These are phyloP conservation scores for Thalassaphorura encarpata DNA, from an alignment of 1,140 invertebrate species.

Conservation along the genomic window DNA sequence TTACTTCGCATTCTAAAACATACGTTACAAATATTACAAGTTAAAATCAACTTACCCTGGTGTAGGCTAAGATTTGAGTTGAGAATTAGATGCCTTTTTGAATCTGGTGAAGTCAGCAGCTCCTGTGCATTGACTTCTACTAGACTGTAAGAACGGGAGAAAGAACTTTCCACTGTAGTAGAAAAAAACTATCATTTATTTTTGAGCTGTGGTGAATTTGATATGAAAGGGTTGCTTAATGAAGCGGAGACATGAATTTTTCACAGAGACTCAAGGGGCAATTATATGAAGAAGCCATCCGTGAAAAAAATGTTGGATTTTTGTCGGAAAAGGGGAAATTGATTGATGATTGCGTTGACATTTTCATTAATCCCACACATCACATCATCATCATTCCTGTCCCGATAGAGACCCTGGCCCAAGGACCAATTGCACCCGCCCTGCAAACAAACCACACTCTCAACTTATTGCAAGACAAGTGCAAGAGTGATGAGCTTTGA, in stretches of 20 bases:
- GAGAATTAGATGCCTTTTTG: no score
- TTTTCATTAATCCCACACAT: conserved; percentile 11
- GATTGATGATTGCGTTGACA: conserved; percentile 21
- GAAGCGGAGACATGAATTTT: neutral
- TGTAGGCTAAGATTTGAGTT: no score
- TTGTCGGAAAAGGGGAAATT: conserved; percentile 5
- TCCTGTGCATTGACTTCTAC: no score
- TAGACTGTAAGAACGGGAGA: neutral
- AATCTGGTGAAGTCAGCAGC: no score
- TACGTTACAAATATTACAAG: no score
- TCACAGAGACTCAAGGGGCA: neutral
- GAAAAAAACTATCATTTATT: neutral
- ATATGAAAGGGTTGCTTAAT: neutral
- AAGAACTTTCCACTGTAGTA: neutral
- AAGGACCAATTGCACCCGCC: no score
- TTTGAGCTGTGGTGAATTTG: neutral
- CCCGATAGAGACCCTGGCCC: neutral
- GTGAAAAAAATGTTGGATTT: conserved; percentile 7
- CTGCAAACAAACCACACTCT: no score
- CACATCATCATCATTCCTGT: neutral
- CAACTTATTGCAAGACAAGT: no score
- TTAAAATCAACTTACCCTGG: no score
- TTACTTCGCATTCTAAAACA: no score
- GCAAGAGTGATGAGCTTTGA: no score
- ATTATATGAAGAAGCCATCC: conserved; percentile 12